Percentiles rank a stretch among this genome's conserved stretches.
Evolutionary conservation across 2,888 invertebrate species (phyloP).

Genomic region (Stenodema calcarata): DNA sequence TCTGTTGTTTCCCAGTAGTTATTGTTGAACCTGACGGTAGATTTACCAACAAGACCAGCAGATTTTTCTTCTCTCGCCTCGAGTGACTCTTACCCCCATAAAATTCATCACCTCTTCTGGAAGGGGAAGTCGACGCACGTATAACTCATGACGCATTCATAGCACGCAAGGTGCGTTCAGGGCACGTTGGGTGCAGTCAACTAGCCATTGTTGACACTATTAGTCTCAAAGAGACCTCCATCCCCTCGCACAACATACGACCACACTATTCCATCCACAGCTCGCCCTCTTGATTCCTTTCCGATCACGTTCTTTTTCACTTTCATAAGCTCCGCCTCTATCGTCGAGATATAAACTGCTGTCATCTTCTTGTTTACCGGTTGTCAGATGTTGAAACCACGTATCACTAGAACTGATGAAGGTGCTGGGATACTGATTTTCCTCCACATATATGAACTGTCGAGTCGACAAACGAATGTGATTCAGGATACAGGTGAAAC

Average conservation of each 20-base stretch:
- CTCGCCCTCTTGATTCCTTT: constrained; percentile 11
- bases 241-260: not conserved
- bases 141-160: constrained; percentile 27
- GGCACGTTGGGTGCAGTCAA: constrained; percentile 31
- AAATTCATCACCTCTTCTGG: not conserved
- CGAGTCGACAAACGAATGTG: not conserved
- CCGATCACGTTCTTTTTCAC: constrained; percentile 43
- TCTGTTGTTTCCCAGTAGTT: too few relatives aligned
- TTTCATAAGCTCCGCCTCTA: constrained; percentile 21
- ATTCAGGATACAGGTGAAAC: not conserved
- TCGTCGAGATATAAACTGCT: constrained; percentile 38
- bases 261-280: not conserved
- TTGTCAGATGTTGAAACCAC: constrained; percentile 14
- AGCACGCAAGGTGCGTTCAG: constrained; percentile 28
- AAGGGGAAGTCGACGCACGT: constrained; percentile 28
- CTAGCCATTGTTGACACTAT: constrained; percentile 42
- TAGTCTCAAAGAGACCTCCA: constrained; percentile 25
- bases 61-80: not conserved
- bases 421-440: not conserved
- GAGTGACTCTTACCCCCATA: not conserved
- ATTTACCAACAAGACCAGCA: not conserved
- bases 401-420: not conserved
- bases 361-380: constrained; percentile 35
- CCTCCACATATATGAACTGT: not conserved
- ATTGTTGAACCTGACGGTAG: not conserved